Evolutionary conservation across 2,113 vertebrate genomes (phyloP), one percentile per base, ranked within the genome.

Genomic region (Ciconia boyciana): DNA sequence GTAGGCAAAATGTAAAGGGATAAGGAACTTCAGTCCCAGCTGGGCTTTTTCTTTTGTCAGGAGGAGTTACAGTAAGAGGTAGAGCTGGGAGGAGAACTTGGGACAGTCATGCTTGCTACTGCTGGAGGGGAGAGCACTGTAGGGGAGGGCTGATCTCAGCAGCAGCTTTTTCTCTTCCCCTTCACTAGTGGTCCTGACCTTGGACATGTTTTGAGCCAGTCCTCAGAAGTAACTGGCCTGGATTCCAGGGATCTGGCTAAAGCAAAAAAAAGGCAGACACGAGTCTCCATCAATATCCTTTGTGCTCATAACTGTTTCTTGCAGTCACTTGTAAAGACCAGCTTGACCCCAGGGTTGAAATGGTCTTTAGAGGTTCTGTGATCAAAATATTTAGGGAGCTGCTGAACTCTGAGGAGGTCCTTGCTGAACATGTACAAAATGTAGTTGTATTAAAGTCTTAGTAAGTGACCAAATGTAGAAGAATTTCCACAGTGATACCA

Each of bases 1-100:
- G n/a, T 19, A 79, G 89, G 81, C 69, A 91, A 93, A 85, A 96
- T 85, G 55, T 79, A 95, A 89, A 89, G 39, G 34, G 11, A 62
- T 60, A 78, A 60, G 66, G 74, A 89, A 20, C 24, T 17, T 4
- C 7, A 71, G 39, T 87, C 69, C 54, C 72, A 66, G 36, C 10
- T 70, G 58, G 32, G 11, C 13, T 80, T 83, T 70, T 66, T 14
- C 36, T 75, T 83, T 41, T 55, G 51, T 31, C 1, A 3, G 46
- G 29, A 77, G 46, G 68, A 72, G 61, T 22, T 86, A 22, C 22
- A 31, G 20, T 19, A 39, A 94, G 55, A 71, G 29, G 46, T 24
- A 93, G 36, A 64, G 26, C 43, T 74, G 39, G 26, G 41, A 65
- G 18, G 46, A 64, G 43, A 75, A 52, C 9, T 34, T 3, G 2